These are phyloP conservation scores for Drosophila birchii DNA, from an alignment of 2,888 invertebrate species.

Conservation along the genomic window DNA sequence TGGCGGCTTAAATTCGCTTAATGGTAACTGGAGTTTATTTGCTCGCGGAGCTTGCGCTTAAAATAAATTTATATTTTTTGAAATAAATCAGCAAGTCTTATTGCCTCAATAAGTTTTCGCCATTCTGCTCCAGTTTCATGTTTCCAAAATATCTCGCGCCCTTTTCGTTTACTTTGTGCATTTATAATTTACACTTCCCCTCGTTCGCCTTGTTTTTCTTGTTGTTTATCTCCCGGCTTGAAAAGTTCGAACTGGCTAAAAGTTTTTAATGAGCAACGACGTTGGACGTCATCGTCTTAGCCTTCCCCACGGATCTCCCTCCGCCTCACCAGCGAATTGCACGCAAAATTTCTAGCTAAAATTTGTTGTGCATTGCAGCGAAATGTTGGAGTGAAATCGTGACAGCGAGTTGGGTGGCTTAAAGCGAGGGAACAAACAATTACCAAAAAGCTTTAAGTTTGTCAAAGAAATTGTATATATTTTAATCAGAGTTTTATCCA, in stretches of 20 bases:
- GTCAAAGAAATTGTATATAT: constrained; percentile 21
- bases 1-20: constrained; percentile 26
- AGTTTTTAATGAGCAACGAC: constrained; percentile 77
- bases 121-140: constrained; percentile 28
- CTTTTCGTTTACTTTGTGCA: constrained; percentile 66
- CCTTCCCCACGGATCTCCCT: not conserved
- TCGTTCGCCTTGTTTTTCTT: constrained; percentile 38
- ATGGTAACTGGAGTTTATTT: constrained; percentile 20
- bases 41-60: constrained; percentile 7
- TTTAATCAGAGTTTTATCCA: constrained; percentile 34
- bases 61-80: constrained; percentile 18
- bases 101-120: constrained; percentile 15
- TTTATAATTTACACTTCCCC: constrained; percentile 64
- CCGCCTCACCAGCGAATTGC: constrained; percentile 37
- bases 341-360: constrained; percentile 47
- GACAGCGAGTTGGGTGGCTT: constrained; percentile 29
- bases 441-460: constrained; percentile 39
- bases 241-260: constrained; percentile 72
- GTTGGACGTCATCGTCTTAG: constrained; percentile 57
- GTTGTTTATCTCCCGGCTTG: constrained; percentile 67
- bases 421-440: constrained; percentile 34
- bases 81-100: constrained; percentile 27
- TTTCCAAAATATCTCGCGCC: constrained; percentile 50
- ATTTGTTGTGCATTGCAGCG: constrained; percentile 51
- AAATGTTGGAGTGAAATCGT: constrained; percentile 40